These are phyloP conservation scores for Poecilus cupreus DNA, from an alignment of 2,888 invertebrate genomes.

Conservation along the genomic window DNA sequence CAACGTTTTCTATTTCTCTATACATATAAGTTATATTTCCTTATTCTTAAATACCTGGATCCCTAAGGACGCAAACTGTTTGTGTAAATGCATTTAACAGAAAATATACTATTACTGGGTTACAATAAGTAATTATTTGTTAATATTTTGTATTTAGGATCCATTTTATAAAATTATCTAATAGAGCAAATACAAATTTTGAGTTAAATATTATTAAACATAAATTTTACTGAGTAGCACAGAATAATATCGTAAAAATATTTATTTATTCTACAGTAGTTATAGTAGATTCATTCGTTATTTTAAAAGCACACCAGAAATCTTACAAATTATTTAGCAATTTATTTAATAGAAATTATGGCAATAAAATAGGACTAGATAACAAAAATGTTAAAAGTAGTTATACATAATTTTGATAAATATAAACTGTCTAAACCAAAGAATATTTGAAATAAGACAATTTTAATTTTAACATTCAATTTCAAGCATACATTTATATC, in stretches of 20 bases:
- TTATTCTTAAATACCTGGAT: slow-evolving; percentile 50
- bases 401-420: too few species aligned
- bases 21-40: slow-evolving; percentile 48
- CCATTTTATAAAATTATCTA: slow-evolving; percentile 18
- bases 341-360: slow-evolving; percentile 19
- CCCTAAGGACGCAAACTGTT: slow-evolving; percentile 53
- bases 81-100: slow-evolving; percentile 45
- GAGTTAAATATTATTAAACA: neutral
- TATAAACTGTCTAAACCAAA: neutral
- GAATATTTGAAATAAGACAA: neutral
- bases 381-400: neutral
- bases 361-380: slow-evolving; percentile 38
- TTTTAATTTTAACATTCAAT: slow-evolving; percentile 6
- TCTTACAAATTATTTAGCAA: too few species aligned
- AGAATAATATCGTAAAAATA: slow-evolving; percentile 13
- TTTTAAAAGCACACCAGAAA: slow-evolving; percentile 29
- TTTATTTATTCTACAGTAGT: neutral
- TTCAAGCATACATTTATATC: neutral
- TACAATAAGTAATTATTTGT: slow-evolving; percentile 17
- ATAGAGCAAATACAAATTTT: slow-evolving; percentile 34
- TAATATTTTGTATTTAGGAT: slow-evolving; percentile 32
- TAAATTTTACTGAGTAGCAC: neutral
- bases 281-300: neutral
- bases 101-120: slow-evolving; percentile 35
- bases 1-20: slow-evolving; percentile 52